phyloP scores from a whole-genome alignment of 2,888 invertebrate genomes.

The Scrobipalpa costella region DNA sequence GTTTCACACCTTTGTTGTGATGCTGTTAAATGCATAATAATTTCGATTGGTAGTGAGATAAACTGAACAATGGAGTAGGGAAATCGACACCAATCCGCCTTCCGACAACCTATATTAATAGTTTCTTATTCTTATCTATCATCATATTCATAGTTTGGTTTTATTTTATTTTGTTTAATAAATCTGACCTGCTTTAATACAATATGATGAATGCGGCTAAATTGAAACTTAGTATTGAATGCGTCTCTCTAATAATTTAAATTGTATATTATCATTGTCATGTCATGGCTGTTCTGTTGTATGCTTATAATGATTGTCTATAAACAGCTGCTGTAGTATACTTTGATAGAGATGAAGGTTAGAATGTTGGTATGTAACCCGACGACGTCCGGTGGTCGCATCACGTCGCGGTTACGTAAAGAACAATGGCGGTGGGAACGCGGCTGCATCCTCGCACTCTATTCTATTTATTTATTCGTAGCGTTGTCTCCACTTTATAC shows the following conservation, averaged over 20 bases:
- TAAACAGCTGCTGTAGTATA: constrained; percentile 1
- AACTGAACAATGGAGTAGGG: constrained; percentile 62
- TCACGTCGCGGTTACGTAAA: constrained; percentile 69
- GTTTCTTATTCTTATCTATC: constrained; percentile 6
- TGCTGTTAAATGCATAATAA: constrained; percentile 20
- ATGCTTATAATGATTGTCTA: background rate
- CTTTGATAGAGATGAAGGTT: constrained; percentile 1
- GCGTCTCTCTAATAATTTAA: background rate
- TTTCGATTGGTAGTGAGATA: constrained; percentile 43
- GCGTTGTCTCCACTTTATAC: constrained; percentile 62
- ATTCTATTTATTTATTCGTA: constrained; percentile 65
- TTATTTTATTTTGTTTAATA: background rate
- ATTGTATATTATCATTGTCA: background rate
- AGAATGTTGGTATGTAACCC: background rate
- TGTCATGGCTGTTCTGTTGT: background rate
- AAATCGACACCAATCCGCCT: constrained; percentile 55
- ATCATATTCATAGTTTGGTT: background rate
- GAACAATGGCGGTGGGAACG: constrained; percentile 75
- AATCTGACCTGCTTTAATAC: no score
- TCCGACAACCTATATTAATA: constrained; percentile 11
- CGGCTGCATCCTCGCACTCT: constrained; percentile 59
- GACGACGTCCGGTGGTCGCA: constrained; percentile 31
- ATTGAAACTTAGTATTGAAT: background rate
- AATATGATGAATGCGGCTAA: no score
- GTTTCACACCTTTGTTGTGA: constrained; percentile 27